Evolutionary conservation across 1,140 invertebrate genomes (phyloP), one percentile per base, ranked within the genome.

Genomic region (Cydia fagiglandana): DNA sequence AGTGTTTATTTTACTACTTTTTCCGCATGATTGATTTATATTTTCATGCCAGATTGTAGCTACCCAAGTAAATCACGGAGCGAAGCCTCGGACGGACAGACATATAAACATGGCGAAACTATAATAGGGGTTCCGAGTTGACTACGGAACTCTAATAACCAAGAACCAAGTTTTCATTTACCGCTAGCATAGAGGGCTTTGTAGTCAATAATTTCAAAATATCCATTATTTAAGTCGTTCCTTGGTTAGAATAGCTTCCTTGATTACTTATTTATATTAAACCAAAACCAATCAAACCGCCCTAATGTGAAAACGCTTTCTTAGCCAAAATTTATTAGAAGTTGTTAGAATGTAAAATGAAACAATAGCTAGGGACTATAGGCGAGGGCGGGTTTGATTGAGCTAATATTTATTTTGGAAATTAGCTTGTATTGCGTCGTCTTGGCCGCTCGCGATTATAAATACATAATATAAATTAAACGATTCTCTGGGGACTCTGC

Each of bases 371-470:
- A 41, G 47, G 68, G 7, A 17, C 64, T 17, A 66, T 74, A 74
- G 80, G 76, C 78, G 83, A 83, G 79, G 79, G 80, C 78, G 53
- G 77, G 84, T 91, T 80, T 89, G 91, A 92, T 92, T 91, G 87
- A 86, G 85, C 88, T 81, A 93, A 93, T 93, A 93, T 93, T 93
- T 93, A 92, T 93, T 91, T 91, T 93, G 85, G 83, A 93, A 93
- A 93, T 93, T 93, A 93, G 87, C 88, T 89, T 84, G 86, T 86
- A 86, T 83, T 74, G 80, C 84, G 86, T 86, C 83, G 83, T 88
- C 80, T 80, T 83, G 82, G 82, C 81, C 84, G 80, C 80, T 28
- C 53, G 66, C 70, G 68, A 80, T 82, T 86, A 91, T 89, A 90
- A 92, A 92, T 91, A n/a, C n/a, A n/a, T n/a, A 91, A 89, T 90